Evolutionary conservation across 2,113 vertebrate species (phyloP).

Genomic region (Saguinus imperator): DNA sequence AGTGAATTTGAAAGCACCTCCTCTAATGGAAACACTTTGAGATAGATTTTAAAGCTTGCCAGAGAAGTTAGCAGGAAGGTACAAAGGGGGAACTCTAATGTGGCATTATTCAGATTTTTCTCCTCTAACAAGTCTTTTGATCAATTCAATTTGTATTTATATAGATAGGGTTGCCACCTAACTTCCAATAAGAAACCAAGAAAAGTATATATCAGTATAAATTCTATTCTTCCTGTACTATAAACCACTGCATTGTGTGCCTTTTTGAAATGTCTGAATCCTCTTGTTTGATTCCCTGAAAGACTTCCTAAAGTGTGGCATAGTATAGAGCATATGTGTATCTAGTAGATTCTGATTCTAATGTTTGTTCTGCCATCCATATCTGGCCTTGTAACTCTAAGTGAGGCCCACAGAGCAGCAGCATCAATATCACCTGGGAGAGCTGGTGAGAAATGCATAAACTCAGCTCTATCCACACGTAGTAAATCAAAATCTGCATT

Average conservation of each 20-base stretch:
- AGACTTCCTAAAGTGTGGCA: neutral
- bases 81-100: neutral
- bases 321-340: neutral
- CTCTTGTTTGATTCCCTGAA: neutral
- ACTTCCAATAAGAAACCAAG: constrained; percentile 23
- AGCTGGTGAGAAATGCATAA: neutral
- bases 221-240: neutral
- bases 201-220: neutral
- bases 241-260: neutral
- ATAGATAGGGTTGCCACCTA: neutral
- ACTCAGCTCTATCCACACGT: neutral
- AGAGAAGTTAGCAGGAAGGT: neutral
- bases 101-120: neutral
- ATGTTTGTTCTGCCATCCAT: neutral
- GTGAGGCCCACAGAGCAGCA: neutral
- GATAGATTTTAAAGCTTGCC: neutral
- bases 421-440: neutral
- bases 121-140: neutral
- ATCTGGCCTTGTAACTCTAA: neutral
- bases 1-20: neutral
- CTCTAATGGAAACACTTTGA: neutral
- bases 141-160: neutral
- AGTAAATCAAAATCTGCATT: neutral
- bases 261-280: neutral
- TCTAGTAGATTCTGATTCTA: neutral